Percentiles rank a stretch among this genome's conserved stretches.
Evolutionary conservation across 2,113 vertebrate genomes (phyloP).

Genomic region (Cryptomyrus ogoouensis): DNA sequence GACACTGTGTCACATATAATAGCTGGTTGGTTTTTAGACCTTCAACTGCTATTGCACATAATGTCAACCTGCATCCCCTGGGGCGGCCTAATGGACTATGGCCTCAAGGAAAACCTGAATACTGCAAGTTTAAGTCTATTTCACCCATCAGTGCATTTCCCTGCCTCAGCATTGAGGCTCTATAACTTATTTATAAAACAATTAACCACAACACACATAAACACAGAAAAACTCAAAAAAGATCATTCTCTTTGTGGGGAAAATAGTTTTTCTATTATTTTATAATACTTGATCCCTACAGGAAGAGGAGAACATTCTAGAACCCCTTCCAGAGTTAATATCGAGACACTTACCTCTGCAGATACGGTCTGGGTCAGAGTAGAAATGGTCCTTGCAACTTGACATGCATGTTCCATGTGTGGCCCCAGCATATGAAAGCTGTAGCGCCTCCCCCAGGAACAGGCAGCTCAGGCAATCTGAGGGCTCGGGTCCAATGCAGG

Average conservation of each 20-base stretch:
- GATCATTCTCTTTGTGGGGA: neutral
- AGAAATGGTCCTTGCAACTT: slow-evolving; percentile 60
- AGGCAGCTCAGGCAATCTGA: slow-evolving; percentile 66
- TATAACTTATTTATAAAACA: neutral
- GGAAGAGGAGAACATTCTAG: neutral
- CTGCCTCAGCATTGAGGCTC: neutral
- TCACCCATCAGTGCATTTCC: neutral
- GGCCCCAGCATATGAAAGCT: slow-evolving; percentile 34
- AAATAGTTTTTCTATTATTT: neutral
- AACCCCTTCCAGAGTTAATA: neutral
- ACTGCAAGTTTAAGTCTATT: neutral
- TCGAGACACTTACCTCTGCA: slow-evolving; percentile 69
- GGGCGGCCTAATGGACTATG: neutral
- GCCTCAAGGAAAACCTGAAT: neutral
- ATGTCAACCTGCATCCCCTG: neutral
- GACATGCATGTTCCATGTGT: slow-evolving; percentile 62
- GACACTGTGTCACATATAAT: neutral
- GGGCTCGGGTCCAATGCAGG: slow-evolving; percentile 67
- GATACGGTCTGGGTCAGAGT: slow-evolving; percentile 52
- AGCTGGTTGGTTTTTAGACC: neutral
- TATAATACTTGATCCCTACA: neutral
- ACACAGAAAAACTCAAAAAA: neutral
- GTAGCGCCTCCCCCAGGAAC: slow-evolving; percentile 59
- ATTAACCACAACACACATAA: neutral
- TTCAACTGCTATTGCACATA: neutral